Evolutionary conservation across 1,140 invertebrate genomes (phyloP).

Genomic region (Drosophila watanabei): DNA sequence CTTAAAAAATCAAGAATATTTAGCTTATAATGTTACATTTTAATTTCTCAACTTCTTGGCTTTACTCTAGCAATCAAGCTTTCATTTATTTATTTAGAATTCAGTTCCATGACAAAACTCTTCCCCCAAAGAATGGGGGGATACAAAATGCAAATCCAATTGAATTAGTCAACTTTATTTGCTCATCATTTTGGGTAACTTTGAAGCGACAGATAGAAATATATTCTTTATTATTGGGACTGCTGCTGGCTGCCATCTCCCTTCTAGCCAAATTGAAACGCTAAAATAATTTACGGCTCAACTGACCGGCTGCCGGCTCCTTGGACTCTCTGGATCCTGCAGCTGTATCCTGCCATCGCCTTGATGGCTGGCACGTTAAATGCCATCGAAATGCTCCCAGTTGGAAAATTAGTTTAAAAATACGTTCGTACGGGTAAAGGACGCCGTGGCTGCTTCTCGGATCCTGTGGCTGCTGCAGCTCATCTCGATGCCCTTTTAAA

Average conservation of each 20-base stretch:
- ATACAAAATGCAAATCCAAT: constrained; percentile 54
- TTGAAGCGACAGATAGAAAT: constrained; percentile 29
- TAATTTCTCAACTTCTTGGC: neutral
- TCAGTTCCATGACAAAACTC: neutral
- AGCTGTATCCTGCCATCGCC: constrained; percentile 31
- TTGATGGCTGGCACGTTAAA: constrained; percentile 62
- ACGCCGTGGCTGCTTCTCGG: constrained; percentile 8
- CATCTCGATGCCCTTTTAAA: constrained; percentile 15
- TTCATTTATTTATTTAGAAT: constrained; percentile 9
- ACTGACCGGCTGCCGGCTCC: constrained; percentile 26
- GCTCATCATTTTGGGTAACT: constrained; percentile 30
- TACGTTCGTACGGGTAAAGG: constrained; percentile 56
- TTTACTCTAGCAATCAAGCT: neutral
- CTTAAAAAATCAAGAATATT: neutral
- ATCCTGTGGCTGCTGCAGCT: constrained; percentile 13
- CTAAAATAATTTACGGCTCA: constrained; percentile 81
- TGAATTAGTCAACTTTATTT: constrained; percentile 65
- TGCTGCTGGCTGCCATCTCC: constrained; percentile 29
- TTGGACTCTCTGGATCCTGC: constrained; percentile 22
- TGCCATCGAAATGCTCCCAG: constrained; percentile 76
- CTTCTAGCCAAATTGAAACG: constrained; percentile 73
- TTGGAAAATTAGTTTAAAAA: constrained; percentile 84
- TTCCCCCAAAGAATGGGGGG: neutral
- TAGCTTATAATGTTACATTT: neutral
- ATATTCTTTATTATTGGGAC: constrained; percentile 37